These are phyloP conservation scores for Heliornis fulica DNA, from an alignment of 2,113 vertebrate genomes.

Conservation along the genomic window DNA sequence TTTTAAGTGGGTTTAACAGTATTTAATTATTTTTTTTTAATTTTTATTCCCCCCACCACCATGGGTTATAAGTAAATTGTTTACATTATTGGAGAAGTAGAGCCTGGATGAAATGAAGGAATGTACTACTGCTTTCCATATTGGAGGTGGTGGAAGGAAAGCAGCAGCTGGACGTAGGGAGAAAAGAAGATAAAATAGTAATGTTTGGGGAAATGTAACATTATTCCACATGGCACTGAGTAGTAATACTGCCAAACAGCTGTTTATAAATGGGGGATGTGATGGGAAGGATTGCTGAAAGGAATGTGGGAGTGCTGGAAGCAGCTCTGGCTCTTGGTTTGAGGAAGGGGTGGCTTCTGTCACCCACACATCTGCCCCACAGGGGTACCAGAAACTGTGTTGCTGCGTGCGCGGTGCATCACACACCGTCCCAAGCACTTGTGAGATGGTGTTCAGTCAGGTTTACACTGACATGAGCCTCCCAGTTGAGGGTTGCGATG, in stretches of 20 bases:
- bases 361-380: background rate
- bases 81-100: background rate
- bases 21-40: slow-evolving; percentile 46
- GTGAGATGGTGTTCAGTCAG: background rate
- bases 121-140: background rate
- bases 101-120: slow-evolving; percentile 7
- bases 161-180: slow-evolving; percentile 26
- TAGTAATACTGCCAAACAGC: slow-evolving; percentile 42
- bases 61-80: slow-evolving; percentile 31
- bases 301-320: background rate
- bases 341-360: background rate
- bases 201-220: background rate
- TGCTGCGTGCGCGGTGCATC: background rate
- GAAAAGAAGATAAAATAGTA: slow-evolving; percentile 12
- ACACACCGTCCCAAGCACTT: background rate
- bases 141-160: slow-evolving; percentile 4
- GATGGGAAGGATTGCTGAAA: background rate
- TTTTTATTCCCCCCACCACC: background rate
- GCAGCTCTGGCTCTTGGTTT: background rate
- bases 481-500: background rate
- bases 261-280: slow-evolving; percentile 9
- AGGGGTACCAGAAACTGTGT: background rate
- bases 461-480: rapidly evolving
- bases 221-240: background rate
- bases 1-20: slow-evolving; percentile 66